phyloP scores from a whole-genome alignment of 2,797 vertebrate genomes.

The Acipenser ruthenus region DNA sequence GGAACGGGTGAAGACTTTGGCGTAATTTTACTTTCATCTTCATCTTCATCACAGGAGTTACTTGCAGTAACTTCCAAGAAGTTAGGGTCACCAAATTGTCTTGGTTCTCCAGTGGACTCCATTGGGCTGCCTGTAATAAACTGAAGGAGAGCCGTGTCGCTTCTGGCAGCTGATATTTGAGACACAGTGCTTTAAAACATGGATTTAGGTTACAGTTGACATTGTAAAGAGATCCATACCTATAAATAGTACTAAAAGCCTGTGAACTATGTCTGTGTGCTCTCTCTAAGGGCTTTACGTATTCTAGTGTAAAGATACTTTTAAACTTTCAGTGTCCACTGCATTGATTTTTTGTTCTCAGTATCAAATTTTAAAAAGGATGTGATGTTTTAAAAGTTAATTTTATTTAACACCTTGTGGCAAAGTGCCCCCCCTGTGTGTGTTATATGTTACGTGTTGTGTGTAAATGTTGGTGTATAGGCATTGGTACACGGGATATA shows the following conservation, averaged over 20 bases:
- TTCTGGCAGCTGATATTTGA: constrained; percentile 72
- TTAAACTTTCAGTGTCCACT: constrained; percentile 16
- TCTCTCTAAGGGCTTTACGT: constrained; percentile 45
- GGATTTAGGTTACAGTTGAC: constrained; percentile 86
- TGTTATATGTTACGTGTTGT: too few species aligned
- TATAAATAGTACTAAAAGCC: constrained; percentile 80
- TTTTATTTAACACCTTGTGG: not conserved
- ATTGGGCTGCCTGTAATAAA: constrained; percentile 68
- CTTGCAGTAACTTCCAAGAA: constrained; percentile 59
- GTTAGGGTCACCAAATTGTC: constrained; percentile 42
- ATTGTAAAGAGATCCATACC: constrained; percentile 70
- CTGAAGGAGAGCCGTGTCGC: constrained; percentile 52
- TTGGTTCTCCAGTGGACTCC: constrained; percentile 68
- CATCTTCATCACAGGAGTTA: constrained; percentile 31
- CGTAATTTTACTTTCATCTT: constrained; percentile 45
- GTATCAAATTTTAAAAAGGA: not conserved
- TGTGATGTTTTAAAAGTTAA: not conserved
- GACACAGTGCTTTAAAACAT: constrained; percentile 75
- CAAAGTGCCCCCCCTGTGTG: too few species aligned
- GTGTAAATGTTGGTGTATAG: too few species aligned
- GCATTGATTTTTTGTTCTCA: not conserved
- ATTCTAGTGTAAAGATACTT: constrained; percentile 34
- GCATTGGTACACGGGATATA: too few species aligned
- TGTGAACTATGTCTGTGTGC: constrained; percentile 67
- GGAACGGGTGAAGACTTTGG: constrained; percentile 71